Conservation (phyloP, 1,140 invertebrate species). For the Trichonephila clavata region DNA sequence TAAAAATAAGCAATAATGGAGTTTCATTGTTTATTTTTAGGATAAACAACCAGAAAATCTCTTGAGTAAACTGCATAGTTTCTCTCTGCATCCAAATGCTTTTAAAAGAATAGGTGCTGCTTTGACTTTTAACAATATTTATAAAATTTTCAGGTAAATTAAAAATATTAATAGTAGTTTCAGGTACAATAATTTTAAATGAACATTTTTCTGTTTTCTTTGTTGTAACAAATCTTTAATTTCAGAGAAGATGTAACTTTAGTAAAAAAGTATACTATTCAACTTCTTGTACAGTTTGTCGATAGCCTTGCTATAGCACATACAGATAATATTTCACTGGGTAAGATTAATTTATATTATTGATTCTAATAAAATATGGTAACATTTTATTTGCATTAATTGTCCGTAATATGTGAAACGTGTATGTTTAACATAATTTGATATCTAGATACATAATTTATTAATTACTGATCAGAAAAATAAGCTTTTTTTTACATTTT, state of each 20-base stretch:
- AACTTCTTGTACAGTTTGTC: constrained; percentile 85
- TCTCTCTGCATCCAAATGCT: constrained; percentile 85
- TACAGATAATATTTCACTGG: constrained; percentile 81
- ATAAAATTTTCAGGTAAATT: constrained; percentile 82
- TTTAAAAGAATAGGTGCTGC: constrained; percentile 86
- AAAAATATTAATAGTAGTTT: not conserved
- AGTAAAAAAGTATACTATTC: constrained; percentile 85
- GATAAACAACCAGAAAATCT: constrained; percentile 80
- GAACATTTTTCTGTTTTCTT: not conserved
- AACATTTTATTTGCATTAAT: too few relatives aligned
- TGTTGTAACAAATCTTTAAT: constrained; percentile 22
- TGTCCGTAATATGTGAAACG: too few relatives aligned
- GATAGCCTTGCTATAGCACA: constrained; percentile 83
- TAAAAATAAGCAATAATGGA: too few relatives aligned
- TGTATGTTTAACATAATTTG: too few relatives aligned
- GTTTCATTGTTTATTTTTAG: not conserved
- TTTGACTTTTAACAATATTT: constrained; percentile 87
- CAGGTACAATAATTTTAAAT: not conserved
- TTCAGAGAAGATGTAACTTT: constrained; percentile 83
- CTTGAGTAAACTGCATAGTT: constrained; percentile 84
- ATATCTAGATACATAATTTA: too few relatives aligned
- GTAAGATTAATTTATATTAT: constrained; percentile 64
- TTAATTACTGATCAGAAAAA: too few relatives aligned
- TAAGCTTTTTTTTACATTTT: too few relatives aligned
- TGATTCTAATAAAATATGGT: too few relatives aligned